Base-by-base conservation (phyloP, 1,140 invertebrate species). In the Heterodera schachtii region DNA sequence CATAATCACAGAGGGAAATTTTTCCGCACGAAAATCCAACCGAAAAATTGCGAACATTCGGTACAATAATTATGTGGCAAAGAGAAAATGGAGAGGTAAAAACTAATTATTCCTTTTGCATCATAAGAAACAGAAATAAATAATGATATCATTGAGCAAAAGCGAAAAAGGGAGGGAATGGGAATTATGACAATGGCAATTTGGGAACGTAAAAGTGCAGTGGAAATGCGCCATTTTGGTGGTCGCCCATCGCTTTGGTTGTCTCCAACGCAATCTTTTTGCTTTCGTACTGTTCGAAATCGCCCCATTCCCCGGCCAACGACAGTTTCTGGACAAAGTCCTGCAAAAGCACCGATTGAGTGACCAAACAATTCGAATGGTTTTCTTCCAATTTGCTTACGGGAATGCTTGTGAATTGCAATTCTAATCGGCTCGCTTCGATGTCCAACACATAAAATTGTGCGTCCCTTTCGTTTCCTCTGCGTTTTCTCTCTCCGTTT, bases 221-320 rank as follows among this genome's bases (percentile, higher is more conserved):
- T 46, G 77, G 77, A 43, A 41, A 31, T 31, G 74, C 31, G 49
- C 21, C 74, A 16, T 11, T 52, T 52, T 64, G 3, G 57, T 19
- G 13, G 16, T 64, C 19, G 57, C 13, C 16, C 57, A 64, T 64
- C 69, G 13, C 69, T 46, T 46, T 71, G 31, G 70, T 66, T 6
- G 64, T 66, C 47, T 71, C 60, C 70, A 78, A 7, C 21, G 70
- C 70, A 44, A 78, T 44, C n/a, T 64, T 66, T 21, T 73, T 82
- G 60, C 57, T 44, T 19, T n/a, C 8, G 73, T 66, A 81, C 44
- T 81, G 31, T 31, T 74, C 79, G 46, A 82, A 82, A 13, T 79
- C 67, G 31, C n/a, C 13, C 79, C 21, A 82, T 19, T 82, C 81
- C 41, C 81, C 81, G 67, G 81, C 69, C 43, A 82, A 64, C 3